phyloP scores from a whole-genome alignment of 2,797 vertebrate genomes.

The Chelon auratus region DNA sequence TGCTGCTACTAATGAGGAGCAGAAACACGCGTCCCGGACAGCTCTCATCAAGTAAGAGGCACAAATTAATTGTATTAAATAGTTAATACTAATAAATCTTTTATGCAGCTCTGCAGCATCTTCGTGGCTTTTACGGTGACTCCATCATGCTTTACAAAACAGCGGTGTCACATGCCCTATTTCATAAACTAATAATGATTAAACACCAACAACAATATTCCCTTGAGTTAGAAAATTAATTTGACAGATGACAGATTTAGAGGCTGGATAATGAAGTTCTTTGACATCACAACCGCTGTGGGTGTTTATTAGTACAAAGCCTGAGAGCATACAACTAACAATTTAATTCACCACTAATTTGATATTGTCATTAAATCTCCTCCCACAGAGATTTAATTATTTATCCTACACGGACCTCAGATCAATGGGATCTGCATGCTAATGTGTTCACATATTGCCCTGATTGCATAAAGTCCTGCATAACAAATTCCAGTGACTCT shows the following conservation, averaged over 20 bases:
- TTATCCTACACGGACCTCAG: constrained; percentile 8
- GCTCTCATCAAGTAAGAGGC: constrained; percentile 68
- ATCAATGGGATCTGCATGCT: constrained; percentile 5
- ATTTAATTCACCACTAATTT: constrained; percentile 24
- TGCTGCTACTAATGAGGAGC: background rate
- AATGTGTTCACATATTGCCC: constrained; percentile 8
- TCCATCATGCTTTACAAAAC: too few species aligned
- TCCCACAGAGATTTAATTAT: constrained; percentile 8
- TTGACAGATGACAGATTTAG: background rate
- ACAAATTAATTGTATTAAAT: background rate
- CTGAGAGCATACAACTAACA: background rate
- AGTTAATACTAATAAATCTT: background rate
- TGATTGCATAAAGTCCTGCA: background rate
- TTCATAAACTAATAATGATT: background rate
- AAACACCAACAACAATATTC: background rate
- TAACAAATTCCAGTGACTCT: background rate
- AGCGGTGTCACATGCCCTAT: too few species aligned
- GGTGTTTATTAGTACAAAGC: background rate
- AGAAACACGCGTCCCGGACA: constrained; percentile 34
- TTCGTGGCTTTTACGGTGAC: too few species aligned
- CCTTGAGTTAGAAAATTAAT: background rate
- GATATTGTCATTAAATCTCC: constrained; percentile 19
- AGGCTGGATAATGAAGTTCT: background rate
- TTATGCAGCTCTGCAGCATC: too few species aligned
- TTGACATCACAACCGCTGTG: background rate